Percentiles rank a stretch among this genome's conserved stretches.
Conservation (phyloP, 2,113 vertebrate species). For the Chaetorhynchus papuensis region DNA sequence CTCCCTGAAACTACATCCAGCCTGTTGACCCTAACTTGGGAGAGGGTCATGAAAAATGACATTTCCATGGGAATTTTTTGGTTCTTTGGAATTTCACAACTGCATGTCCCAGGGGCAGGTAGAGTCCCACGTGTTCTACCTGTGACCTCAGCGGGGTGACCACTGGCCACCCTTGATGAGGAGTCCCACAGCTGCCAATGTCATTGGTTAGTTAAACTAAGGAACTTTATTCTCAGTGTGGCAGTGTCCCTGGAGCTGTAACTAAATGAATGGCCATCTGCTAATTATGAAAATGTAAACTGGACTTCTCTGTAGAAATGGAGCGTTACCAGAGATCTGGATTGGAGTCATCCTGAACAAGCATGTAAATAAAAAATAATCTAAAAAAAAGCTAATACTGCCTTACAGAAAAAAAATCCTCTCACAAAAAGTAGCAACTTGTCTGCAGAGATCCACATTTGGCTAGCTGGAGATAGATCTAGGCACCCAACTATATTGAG, state of each 20-base stretch:
- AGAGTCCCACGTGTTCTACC: rapidly evolving
- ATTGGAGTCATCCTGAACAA: background rate
- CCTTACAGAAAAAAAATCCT: background rate
- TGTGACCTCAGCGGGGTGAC: rapidly evolving
- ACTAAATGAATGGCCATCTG: background rate
- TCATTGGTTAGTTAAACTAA: background rate
- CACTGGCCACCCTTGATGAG: background rate
- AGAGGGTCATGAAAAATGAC: background rate
- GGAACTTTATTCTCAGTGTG: background rate
- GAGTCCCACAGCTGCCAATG: background rate
- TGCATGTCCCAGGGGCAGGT: background rate
- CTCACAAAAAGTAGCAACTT: background rate
- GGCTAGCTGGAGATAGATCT: background rate
- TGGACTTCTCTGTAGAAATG: background rate
- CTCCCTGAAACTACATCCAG: background rate
- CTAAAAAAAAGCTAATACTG: background rate
- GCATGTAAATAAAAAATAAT: background rate
- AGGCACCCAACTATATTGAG: background rate
- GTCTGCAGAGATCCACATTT: background rate
- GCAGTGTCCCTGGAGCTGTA: background rate
- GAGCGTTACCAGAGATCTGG: background rate
- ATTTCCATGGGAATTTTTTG: background rate
- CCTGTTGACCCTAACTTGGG: background rate
- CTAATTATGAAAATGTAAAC: background rate
- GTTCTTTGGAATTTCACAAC: background rate